Base-by-base conservation (phyloP, 2,797 vertebrate species). In the Pteronotus mesoamericanus region DNA sequence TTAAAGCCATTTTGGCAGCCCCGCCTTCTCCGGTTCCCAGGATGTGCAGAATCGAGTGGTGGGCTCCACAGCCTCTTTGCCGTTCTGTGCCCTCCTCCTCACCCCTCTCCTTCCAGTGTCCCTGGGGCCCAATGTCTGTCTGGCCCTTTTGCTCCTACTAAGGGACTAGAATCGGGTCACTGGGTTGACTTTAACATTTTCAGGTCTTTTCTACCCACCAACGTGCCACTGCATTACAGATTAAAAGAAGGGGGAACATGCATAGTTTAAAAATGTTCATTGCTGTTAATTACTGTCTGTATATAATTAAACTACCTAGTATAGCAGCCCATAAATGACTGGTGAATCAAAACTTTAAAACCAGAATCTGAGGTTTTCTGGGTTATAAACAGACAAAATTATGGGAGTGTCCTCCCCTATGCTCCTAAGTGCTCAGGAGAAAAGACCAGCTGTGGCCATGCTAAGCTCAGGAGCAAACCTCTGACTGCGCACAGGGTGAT, bases 11-110 rank as follows among this genome's bases (percentile, higher is more conserved):
- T 19, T 4, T 9, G 1, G 29, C 4, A 51, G 26, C 72, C 22
- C 59, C 0, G 0, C 1, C 8, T 21, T 39, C 32, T 39, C 9
- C 7, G n/a, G n/a, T 29, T 53, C 57, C 18, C 1, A 0, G 9
- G 24, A 51, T 4, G 24, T 34, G 26, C 29, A n/a, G 34, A 44
- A 24, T 26, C 1, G 0, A 14, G 32, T 0, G 2, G 32, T 2
- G 9, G 55, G 44, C 8, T 44, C 69, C 8, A 7, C 16, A 16
- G 5, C 51, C 22, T 42, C 71, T 34, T 29, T 9, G 3, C 19
- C 29, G 16, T 9, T 24, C 24, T 6, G 9, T 14, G 53, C 3
- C 37, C 44, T 64, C 11, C 1, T 46, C n/a, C 15, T 15, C 2
- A 29, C 9, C 3, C 26, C 5, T 19, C 37, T 42, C 46, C 16